Evolutionary conservation across 1,140 invertebrate genomes (phyloP), one percentile per base, ranked within the genome.

Genomic region (Papilio polyxenes): DNA sequence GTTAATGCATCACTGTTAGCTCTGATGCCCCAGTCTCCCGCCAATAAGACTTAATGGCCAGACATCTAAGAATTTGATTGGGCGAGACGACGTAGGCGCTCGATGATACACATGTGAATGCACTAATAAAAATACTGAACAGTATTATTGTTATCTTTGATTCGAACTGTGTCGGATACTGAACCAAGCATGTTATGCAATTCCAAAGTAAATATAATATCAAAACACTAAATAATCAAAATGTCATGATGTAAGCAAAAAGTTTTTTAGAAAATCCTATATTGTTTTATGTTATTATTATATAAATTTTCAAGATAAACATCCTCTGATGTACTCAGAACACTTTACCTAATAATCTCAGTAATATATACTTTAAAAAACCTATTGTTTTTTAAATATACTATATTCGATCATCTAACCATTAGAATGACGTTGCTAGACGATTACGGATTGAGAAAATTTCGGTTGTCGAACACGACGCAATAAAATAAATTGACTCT

Each of bases 41-140:
- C 88, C 89, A 90, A 90, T 90, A 85, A 85, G 85, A 83, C 82
- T 85, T 90, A 90, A 91, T 89, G 88, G 87, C 85, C 83, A 85
- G 75, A 83, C 86, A 86, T 87, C 87, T 84, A 76, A 72, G 80
- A 82, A 82, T 82, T 80, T 86, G 86, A 88, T 88, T 88, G 88
- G 85, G 77, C 83, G 80, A 53, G 83, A 81, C 83, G 83, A 85
- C 83, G 84, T 83, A 82, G 82, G 37, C 83, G 77, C 59, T 17
- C 8, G 76, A 82, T 87, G 88, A 88, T 87, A 88, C 85, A 88
- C 86, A 89, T 88, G 85, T 90, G 89, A 88, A 89, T 88, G 88
- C 87, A 88, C 88, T 89, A 89, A 89, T 89, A 88, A 89, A 85
- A 84, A 83, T 81, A 75, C 83, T 85, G 83, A 84, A 84, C 82